phyloP scores from a whole-genome alignment of 2,888 invertebrate genomes.

The Cheilosia impressa region DNA sequence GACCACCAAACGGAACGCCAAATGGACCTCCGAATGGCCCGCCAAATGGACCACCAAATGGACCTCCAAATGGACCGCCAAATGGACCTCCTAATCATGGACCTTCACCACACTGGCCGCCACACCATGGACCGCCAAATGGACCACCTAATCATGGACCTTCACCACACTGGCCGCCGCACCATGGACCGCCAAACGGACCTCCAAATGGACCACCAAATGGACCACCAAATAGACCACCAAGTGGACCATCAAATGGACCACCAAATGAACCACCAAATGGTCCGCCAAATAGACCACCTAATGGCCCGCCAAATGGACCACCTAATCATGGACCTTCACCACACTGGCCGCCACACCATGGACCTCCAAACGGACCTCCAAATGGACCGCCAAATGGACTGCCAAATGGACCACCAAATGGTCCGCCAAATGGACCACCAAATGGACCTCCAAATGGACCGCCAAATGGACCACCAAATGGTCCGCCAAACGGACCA shows the following conservation, averaged over 20 bases:
- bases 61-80: not conserved
- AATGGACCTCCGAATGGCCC: not conserved
- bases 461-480: not conserved
- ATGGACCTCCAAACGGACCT: not conserved
- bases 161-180: too few species aligned
- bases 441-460: not conserved
- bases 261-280: constrained; percentile 2
- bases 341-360: not conserved
- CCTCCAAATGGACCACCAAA: not conserved
- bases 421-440: too few species aligned
- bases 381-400: too few species aligned
- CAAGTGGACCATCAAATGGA: not conserved
- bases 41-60: not conserved
- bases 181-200: not conserved
- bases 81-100: not conserved
- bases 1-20: not conserved
- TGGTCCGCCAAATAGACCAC: not conserved
- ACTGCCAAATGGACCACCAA: not conserved
- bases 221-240: not conserved
- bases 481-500: not conserved
- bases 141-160: not conserved
- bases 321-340: not conserved
- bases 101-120: not conserved
- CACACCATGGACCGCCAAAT: not conserved
- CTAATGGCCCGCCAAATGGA: not conserved